Conservation (phyloP, 1,140 invertebrate species). For the Rhopalosiphum padi region DNA sequence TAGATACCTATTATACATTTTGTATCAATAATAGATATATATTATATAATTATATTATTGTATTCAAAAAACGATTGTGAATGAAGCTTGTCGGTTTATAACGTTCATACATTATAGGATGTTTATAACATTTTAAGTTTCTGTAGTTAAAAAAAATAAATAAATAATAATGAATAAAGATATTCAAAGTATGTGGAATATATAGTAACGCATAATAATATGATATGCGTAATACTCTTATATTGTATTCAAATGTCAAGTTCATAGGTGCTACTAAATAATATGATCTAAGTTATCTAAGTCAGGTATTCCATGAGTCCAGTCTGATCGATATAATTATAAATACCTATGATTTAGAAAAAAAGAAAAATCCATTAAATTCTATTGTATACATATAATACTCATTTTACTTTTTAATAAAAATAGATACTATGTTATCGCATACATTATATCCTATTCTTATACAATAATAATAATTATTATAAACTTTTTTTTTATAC, state of each 20-base stretch:
- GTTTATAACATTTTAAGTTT: neutral
- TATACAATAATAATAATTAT: neutral
- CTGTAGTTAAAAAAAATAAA: neutral
- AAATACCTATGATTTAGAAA: neutral
- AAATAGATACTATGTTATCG: neutral
- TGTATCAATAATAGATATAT: neutral
- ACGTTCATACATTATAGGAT: neutral
- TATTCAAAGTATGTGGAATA: neutral
- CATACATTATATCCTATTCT: neutral
- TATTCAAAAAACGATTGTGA: neutral
- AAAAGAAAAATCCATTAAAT: neutral
- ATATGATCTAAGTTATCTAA: no score
- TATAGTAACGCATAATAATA: neutral
- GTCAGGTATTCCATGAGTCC: neutral
- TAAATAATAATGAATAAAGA: neutral
- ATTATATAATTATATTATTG: neutral
- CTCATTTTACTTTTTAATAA: neutral
- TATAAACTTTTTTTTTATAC: neutral
- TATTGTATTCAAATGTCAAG: neutral
- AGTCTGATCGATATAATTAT: neutral
- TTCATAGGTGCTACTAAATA: no score
- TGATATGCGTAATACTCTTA: neutral
- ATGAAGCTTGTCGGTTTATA: neutral
- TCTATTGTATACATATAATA: no score
- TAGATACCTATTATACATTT: neutral